Evolutionary conservation across 2,113 vertebrate species (phyloP).

Genomic region (Carollia perspicillata): DNA sequence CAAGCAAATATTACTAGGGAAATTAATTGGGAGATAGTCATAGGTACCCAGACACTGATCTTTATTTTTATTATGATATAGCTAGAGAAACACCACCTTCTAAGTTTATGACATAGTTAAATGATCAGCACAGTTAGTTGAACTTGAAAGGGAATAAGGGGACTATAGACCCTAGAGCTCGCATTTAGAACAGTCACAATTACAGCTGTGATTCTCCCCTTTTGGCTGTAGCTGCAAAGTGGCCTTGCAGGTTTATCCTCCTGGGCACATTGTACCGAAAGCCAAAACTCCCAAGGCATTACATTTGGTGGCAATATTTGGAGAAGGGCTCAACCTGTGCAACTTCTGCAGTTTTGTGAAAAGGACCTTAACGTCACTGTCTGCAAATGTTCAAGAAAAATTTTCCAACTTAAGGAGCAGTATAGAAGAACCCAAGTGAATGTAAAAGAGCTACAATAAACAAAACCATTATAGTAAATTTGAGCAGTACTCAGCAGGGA

Average conservation of each 20-base stretch:
- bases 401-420: neutral
- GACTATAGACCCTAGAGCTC: neutral
- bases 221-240: neutral
- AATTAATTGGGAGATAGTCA: neutral
- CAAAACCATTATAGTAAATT: neutral
- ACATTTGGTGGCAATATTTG: neutral
- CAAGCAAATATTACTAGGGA: neutral
- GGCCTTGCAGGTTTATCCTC: neutral
- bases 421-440: neutral
- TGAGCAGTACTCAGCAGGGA: neutral
- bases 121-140: neutral
- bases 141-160: neutral
- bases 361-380: neutral
- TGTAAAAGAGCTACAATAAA: neutral
- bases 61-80: neutral
- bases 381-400: neutral
- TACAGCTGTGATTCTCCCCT: neutral
- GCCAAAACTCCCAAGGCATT: neutral
- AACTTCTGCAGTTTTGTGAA: neutral
- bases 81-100: neutral
- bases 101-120: neutral
- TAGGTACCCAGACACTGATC: neutral
- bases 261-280: neutral
- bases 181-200: neutral
- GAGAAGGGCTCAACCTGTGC: neutral